Percentiles rank a stretch among this genome's conserved stretches.
These are phyloP conservation scores for Falco cherrug DNA, from an alignment of 2,797 vertebrate genomes.

Conservation along the genomic window DNA sequence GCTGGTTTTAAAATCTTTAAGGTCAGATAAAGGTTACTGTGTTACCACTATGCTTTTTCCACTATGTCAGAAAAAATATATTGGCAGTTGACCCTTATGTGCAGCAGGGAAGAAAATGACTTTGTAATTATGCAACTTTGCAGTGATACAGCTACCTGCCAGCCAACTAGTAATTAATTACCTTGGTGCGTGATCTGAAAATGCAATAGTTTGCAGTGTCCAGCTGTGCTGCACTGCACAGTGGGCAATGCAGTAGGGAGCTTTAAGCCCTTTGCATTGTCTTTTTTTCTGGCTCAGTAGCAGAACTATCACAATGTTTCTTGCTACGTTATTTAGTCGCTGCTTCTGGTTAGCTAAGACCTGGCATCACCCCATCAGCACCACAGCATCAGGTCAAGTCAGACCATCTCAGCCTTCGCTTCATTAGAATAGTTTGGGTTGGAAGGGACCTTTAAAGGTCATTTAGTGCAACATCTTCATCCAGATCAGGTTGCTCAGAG, in stretches of 20 bases:
- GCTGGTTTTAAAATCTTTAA: not conserved
- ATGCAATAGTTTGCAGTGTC: not conserved
- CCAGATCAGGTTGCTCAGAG: not conserved
- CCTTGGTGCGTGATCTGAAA: fast-evolving
- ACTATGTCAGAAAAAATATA: not conserved
- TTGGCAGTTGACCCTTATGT: not conserved
- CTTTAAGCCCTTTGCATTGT: not conserved
- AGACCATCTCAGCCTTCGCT: not conserved
- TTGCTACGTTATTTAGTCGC: not conserved
- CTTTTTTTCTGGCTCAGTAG: not conserved
- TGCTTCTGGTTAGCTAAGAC: not conserved
- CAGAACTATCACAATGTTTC: not conserved
- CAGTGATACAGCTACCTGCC: not conserved
- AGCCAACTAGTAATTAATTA: not conserved
- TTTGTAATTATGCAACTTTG: not conserved
- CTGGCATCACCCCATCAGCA: not conserved
- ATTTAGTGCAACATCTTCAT: not conserved
- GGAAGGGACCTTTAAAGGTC: not conserved
- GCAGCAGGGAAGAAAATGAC: not conserved
- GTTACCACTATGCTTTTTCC: not conserved
- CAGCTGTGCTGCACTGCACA: not conserved
- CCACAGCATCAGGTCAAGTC: not conserved
- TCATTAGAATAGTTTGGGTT: not conserved
- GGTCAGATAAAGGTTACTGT: not conserved
- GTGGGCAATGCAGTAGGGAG: not conserved